These are phyloP conservation scores for Noctua janthe DNA, from an alignment of 2,888 invertebrate species.

Conservation along the genomic window DNA sequence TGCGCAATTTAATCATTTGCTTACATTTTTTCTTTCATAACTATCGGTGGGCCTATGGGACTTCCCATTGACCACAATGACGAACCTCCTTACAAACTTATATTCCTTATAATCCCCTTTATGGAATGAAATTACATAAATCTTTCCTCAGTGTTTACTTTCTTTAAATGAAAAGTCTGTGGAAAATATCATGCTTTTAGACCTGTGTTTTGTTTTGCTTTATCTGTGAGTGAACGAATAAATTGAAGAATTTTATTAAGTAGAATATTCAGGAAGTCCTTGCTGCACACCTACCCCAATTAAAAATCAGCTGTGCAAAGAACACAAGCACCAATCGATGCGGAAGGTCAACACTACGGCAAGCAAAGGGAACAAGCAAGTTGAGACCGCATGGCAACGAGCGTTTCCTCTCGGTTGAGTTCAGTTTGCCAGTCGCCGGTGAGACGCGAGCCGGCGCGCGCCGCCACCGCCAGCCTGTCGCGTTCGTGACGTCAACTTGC, in stretches of 20 bases:
- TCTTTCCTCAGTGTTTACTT: not conserved
- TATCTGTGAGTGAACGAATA: not conserved
- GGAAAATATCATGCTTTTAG: not conserved
- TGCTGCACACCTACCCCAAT: constrained; percentile 51
- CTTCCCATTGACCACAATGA: not conserved
- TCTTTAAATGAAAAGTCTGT: not conserved
- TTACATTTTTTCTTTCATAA: constrained; percentile 9
- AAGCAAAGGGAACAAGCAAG: constrained; percentile 72
- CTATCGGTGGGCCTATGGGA: not conserved
- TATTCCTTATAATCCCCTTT: not conserved
- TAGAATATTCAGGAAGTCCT: constrained; percentile 15
- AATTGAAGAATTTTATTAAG: not conserved
- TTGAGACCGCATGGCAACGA: constrained; percentile 86
- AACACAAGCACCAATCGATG: constrained; percentile 78
- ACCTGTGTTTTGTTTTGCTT: not conserved
- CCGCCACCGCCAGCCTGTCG: constrained; percentile 84
- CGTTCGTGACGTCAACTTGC: constrained; percentile 86
- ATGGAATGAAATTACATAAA: not conserved
- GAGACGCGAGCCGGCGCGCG: constrained; percentile 89
- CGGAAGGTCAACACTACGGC: constrained; percentile 82
- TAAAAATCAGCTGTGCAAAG: constrained; percentile 79
- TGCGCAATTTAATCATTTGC: not conserved
- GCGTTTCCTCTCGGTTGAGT: constrained; percentile 82
- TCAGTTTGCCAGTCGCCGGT: constrained; percentile 83
- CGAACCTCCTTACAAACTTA: not conserved